These are phyloP conservation scores for Albula glossodonta DNA, from an alignment of 2,113 vertebrate genomes.

Conservation along the genomic window DNA sequence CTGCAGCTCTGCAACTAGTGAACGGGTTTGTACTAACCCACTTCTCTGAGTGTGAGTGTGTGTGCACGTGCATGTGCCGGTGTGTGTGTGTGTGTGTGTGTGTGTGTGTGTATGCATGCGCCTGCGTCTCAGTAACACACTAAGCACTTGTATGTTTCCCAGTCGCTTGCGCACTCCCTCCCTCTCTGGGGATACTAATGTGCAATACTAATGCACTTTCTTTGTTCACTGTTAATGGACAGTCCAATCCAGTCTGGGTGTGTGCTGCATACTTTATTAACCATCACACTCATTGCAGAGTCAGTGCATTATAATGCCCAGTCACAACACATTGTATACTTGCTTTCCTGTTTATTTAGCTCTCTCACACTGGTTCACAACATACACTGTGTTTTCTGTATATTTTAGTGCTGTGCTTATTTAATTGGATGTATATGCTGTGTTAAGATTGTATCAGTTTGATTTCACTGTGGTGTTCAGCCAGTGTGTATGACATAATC, in stretches of 20 bases:
- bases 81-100: neutral
- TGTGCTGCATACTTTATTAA: constrained; percentile 6
- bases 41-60: neutral
- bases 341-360: neutral
- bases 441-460: neutral
- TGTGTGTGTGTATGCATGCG: neutral
- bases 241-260: neutral
- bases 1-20: neutral
- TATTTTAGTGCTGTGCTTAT: neutral
- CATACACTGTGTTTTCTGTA: neutral
- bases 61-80: neutral
- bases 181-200: constrained; percentile 11
- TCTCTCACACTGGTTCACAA: neutral
- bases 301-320: neutral
- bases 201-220: constrained; percentile 29
- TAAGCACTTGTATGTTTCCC: neutral
- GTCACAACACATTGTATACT: neutral
- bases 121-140: neutral
- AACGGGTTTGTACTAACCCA: neutral
- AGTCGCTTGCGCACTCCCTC: neutral
- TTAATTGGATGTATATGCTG: neutral
- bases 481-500: neutral
- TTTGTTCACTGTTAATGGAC: constrained; percentile 17
- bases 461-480: neutral
- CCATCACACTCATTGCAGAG: constrained; percentile 8